Percentiles rank a stretch among this genome's conserved stretches.
phyloP scores from a whole-genome alignment of 1,140 invertebrate species.

The Drosophila kurseongensis region DNA sequence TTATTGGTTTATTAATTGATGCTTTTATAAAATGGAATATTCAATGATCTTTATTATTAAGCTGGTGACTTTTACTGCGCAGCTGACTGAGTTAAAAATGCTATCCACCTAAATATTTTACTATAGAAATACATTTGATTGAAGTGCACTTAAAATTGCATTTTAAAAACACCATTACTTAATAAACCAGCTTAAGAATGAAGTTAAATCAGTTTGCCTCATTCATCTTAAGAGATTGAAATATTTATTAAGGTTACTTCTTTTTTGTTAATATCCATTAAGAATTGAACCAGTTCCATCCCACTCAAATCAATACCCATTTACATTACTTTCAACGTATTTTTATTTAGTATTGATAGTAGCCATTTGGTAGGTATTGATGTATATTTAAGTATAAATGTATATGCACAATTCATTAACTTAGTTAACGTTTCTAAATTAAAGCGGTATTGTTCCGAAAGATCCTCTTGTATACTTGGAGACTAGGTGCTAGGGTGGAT shows the following conservation, averaged over 20 bases:
- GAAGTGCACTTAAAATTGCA: too few species aligned
- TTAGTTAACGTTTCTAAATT: constrained; percentile 56
- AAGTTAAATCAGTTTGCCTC: too few species aligned
- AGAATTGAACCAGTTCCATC: too few species aligned
- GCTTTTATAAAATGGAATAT: neutral
- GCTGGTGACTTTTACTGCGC: too few species aligned
- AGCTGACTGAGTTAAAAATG: neutral
- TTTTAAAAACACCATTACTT: too few species aligned
- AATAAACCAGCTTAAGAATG: too few species aligned
- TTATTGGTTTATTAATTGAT: neutral
- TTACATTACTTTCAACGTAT: constrained; percentile 35
- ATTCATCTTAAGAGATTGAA: too few species aligned
- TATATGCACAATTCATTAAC: constrained; percentile 65
- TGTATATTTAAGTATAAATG: constrained; percentile 46
- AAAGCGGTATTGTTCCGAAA: constrained; percentile 31
- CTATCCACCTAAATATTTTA: too few species aligned
- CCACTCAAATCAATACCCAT: neutral
- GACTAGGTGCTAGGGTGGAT: constrained; percentile 41
- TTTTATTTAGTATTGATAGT: constrained; percentile 51
- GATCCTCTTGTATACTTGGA: constrained; percentile 48
- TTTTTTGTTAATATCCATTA: too few species aligned
- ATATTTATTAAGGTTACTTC: too few species aligned
- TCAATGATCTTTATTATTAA: too few species aligned
- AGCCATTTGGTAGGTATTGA: constrained; percentile 38
- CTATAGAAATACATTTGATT: too few species aligned